These are phyloP conservation scores for Lamellibrachia luymesi DNA, from an alignment of 1,140 invertebrate genomes.

Conservation along the genomic window DNA sequence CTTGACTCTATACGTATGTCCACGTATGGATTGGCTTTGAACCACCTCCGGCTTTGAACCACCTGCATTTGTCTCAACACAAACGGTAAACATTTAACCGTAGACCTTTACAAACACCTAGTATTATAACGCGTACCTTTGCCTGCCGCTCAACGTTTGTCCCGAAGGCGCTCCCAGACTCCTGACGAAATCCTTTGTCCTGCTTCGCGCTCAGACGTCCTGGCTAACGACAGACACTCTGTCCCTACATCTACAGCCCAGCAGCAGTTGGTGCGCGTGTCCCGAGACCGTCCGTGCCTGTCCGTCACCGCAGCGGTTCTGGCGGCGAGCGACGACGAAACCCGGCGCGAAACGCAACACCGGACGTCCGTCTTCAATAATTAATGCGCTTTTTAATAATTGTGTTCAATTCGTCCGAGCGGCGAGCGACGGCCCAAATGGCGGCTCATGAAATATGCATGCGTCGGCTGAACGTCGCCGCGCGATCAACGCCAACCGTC, in stretches of 20 bases:
- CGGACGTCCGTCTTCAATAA: not conserved
- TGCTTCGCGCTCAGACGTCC: not conserved
- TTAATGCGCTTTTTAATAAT: constrained; percentile 2
- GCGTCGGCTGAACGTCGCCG: not conserved
- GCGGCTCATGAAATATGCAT: constrained; percentile 4
- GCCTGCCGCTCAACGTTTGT: not conserved
- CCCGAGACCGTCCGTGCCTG: not conserved
- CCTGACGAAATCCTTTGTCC: not conserved
- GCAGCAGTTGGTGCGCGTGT: not conserved
- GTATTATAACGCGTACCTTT: not conserved
- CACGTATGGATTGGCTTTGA: not conserved
- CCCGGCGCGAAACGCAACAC: not conserved
- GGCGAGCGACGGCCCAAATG: not conserved
- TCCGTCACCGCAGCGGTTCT: not conserved
- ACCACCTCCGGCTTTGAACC: too few relatives aligned
- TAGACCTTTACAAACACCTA: not conserved
- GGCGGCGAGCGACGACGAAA: too few relatives aligned
- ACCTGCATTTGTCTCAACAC: not conserved
- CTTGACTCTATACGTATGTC: not conserved
- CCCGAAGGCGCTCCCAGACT: not conserved
- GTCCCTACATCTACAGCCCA: too few relatives aligned
- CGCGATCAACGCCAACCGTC: not conserved
- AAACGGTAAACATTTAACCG: not conserved
- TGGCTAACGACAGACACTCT: not conserved
- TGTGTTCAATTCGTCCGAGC: constrained; percentile 3